Evolutionary conservation across 1,140 invertebrate species (phyloP).

Genomic region (Bicyclus anynana): DNA sequence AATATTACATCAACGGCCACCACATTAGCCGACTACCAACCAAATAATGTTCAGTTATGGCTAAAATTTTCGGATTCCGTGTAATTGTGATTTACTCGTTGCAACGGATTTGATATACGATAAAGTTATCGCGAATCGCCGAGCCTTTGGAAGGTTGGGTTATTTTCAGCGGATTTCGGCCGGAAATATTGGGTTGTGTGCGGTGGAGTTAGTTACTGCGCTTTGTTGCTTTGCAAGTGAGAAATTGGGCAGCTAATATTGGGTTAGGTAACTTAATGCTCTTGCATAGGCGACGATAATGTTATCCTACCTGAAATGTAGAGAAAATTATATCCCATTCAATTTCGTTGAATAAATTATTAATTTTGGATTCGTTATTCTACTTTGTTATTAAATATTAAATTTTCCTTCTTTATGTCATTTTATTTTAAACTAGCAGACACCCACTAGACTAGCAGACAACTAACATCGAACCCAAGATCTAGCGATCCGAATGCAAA

Average conservation of each 20-base stretch:
- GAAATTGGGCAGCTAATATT: neutral
- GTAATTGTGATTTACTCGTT: slow-evolving; percentile 61
- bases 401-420: too few relatives aligned
- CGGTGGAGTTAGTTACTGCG: slow-evolving; percentile 1
- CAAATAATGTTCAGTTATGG: slow-evolving; percentile 56
- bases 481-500: too few relatives aligned
- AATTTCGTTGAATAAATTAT: too few relatives aligned
- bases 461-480: too few relatives aligned
- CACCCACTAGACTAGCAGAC: too few relatives aligned
- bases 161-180: slow-evolving; percentile 20
- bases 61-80: slow-evolving; percentile 55
- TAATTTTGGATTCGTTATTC: too few relatives aligned
- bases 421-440: too few relatives aligned
- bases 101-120: slow-evolving; percentile 50
- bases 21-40: slow-evolving; percentile 39
- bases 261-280: neutral
- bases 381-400: too few relatives aligned
- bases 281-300: neutral
- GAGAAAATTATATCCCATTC: too few relatives aligned
- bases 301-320: neutral
- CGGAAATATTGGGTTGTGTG: slow-evolving; percentile 15
- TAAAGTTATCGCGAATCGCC: slow-evolving; percentile 44
- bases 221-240: neutral
- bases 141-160: slow-evolving; percentile 24
- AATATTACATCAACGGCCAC: slow-evolving; percentile 24